A percentile compares a stretch with the other conserved stretches of the same genome.
Evolutionary conservation across 1,140 invertebrate genomes (phyloP).

Genomic region (Euura saliciscinereae): DNA sequence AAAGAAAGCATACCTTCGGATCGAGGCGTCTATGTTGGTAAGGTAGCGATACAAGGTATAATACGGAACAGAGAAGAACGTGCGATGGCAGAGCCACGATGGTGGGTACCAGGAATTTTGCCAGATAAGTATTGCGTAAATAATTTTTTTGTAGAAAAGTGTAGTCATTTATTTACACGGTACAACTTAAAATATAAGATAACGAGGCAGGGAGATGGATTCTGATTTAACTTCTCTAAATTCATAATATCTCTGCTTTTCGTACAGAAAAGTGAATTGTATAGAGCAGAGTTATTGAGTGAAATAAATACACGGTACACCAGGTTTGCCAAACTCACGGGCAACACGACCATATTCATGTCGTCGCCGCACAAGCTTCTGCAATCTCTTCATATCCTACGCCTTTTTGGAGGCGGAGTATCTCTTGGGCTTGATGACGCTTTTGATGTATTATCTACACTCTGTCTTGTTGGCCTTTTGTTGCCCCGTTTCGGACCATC

Average conservation of each 20-base stretch:
- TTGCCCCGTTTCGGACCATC: conserved; percentile 51
- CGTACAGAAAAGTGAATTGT: not conserved
- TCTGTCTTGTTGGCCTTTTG: conserved; percentile 57
- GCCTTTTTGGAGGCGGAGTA: conserved; percentile 54
- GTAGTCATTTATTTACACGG: not conserved
- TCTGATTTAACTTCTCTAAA: not conserved
- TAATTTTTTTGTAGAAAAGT: not conserved
- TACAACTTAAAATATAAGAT: conserved; percentile 27
- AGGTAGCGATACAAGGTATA: too few relatives aligned
- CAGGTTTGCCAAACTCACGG: not conserved
- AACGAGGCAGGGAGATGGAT: not conserved
- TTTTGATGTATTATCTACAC: conserved; percentile 52
- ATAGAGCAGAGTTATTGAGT: too few relatives aligned
- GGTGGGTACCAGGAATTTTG: too few relatives aligned
- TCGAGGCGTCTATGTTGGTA: too few relatives aligned
- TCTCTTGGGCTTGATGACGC: conserved; percentile 54
- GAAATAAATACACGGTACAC: too few relatives aligned
- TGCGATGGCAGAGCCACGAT: too few relatives aligned
- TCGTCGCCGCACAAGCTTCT: too few relatives aligned
- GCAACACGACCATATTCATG: not conserved
- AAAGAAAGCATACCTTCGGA: too few relatives aligned
- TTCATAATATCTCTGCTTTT: not conserved
- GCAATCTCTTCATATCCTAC: conserved; percentile 48
- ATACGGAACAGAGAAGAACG: too few relatives aligned
- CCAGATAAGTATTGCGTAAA: too few relatives aligned